Evolutionary conservation across 2,113 vertebrate genomes (phyloP).

Genomic region (Corythaixoides concolor): DNA sequence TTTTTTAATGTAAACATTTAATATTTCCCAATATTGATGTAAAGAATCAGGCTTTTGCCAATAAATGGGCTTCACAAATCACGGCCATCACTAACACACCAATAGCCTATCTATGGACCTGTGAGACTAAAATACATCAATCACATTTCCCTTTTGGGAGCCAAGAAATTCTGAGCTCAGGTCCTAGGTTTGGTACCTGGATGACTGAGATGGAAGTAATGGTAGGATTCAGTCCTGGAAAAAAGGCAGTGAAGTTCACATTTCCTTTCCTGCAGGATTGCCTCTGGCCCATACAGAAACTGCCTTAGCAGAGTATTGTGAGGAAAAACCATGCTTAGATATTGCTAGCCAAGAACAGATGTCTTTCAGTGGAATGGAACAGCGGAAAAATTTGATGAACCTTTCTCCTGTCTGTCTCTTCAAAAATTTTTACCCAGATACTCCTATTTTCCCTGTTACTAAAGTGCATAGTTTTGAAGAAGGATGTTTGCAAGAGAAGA

Average conservation of each 20-base stretch:
- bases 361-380: background rate
- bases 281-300: background rate
- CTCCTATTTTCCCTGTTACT: background rate
- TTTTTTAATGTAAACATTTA: background rate
- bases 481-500: background rate
- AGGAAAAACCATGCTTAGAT: background rate
- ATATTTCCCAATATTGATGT: background rate
- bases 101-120: background rate
- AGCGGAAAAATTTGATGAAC: background rate
- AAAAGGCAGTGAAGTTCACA: background rate
- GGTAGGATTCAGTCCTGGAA: background rate
- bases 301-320: background rate
- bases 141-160: background rate
- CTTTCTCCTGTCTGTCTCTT: background rate
- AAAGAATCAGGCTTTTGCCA: background rate
- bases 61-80: conserved; percentile 5
- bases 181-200: background rate
- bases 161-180: background rate
- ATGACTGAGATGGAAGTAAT: background rate
- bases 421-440: background rate
- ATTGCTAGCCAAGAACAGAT: background rate
- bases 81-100: background rate
- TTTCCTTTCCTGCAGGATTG: background rate
- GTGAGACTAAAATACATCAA: background rate
- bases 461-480: background rate